These are phyloP conservation scores for Hippocampus abdominalis DNA, from an alignment of 2,113 vertebrate genomes.

Conservation along the genomic window DNA sequence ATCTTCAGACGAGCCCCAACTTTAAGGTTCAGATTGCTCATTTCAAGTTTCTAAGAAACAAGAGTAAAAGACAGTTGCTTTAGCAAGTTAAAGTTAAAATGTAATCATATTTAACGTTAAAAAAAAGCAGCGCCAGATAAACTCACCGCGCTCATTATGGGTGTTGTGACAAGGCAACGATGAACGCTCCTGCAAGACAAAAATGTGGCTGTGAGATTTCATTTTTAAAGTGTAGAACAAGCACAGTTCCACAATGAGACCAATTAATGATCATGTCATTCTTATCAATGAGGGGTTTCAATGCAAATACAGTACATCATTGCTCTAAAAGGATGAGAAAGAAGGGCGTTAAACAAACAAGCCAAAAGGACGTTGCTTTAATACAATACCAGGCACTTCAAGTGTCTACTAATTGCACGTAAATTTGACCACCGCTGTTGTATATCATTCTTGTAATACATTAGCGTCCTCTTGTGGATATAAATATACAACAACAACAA, in stretches of 20 bases:
- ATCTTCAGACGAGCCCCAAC: slow-evolving; percentile 76
- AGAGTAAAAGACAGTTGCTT: background rate
- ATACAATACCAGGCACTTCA: too few species aligned
- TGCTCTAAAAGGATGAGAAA: background rate
- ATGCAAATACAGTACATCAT: background rate
- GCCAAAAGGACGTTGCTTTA: background rate
- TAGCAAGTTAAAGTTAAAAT: background rate
- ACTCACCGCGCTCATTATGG: slow-evolving; percentile 43
- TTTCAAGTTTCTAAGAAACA: slow-evolving; percentile 66
- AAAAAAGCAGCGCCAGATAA: background rate
- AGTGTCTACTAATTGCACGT: background rate
- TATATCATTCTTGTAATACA: background rate
- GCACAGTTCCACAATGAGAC: background rate
- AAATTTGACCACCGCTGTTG: background rate
- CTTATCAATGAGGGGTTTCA: background rate
- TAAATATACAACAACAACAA: too few species aligned
- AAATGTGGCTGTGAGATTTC: background rate
- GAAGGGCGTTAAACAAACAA: background rate
- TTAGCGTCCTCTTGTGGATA: background rate
- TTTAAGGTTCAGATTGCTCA: slow-evolving; percentile 73
- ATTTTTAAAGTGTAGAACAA: background rate
- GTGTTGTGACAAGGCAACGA: slow-evolving; percentile 10
- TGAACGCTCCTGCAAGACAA: slow-evolving; percentile 1
- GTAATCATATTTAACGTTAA: background rate
- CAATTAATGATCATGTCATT: background rate